Conservation (phyloP, 1,140 invertebrate species). For the Pachypeltis micranthus region DNA sequence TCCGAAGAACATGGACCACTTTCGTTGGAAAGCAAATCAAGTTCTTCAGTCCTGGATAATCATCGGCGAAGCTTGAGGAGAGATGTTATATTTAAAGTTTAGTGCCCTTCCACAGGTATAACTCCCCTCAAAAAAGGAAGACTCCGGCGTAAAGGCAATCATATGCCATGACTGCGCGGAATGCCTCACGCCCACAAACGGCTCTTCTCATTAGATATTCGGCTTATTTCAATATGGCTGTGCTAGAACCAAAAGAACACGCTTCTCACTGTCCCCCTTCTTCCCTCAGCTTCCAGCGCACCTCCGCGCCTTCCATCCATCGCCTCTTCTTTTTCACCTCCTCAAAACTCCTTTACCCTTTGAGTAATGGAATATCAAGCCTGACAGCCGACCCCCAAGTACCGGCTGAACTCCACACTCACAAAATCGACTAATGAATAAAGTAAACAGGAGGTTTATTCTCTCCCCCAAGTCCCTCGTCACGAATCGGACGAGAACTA, state of each 20-base stretch:
- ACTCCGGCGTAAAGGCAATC: conserved; percentile 1
- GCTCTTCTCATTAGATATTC: conserved; percentile 6
- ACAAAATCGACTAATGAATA: conserved; percentile 8
- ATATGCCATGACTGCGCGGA: conserved; percentile 9
- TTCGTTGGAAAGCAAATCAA: neutral
- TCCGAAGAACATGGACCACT: too few species aligned
- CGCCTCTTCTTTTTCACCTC: neutral
- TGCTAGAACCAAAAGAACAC: conserved; percentile 9
- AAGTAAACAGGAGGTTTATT: conserved; percentile 8
- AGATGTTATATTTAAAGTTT: conserved; percentile 10
- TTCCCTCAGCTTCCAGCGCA: neutral
- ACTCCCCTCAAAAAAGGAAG: conserved; percentile 8
- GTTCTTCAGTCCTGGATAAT: neutral
- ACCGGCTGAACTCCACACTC: neutral
- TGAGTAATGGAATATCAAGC: conserved; percentile 5
- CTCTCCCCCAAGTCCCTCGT: neutral
- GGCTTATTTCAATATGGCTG: conserved; percentile 9
- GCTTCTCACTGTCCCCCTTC: conserved; percentile 4
- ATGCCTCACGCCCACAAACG: conserved; percentile 3
- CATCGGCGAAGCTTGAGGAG: neutral
- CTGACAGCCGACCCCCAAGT: conserved; percentile 7
- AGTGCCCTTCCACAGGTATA: conserved; percentile 9
- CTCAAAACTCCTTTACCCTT: neutral
- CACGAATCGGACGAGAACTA: neutral
- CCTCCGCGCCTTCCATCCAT: neutral